Conservation (phyloP, 2,797 vertebrate genomes). For the Arrhamphus sclerolepis region DNA sequence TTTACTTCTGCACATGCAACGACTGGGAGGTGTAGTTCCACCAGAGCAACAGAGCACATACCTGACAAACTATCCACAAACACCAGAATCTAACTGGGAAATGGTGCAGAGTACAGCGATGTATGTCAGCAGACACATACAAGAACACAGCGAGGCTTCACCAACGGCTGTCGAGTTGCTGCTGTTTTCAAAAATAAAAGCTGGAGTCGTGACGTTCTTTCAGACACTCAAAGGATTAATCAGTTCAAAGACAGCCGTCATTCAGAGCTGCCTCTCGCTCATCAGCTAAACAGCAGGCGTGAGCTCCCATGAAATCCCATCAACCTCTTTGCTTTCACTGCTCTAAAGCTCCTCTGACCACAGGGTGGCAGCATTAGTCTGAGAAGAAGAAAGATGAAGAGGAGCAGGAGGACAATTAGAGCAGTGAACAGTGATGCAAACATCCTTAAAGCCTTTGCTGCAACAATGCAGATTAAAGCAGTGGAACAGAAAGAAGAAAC, state of each 20-base stretch:
- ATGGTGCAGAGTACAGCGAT: too few species aligned
- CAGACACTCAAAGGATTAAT: not conserved
- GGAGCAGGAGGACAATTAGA: not conserved
- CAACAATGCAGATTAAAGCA: constrained; percentile 45
- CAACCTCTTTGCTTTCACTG: not conserved
- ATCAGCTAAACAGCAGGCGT: not conserved
- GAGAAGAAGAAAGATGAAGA: not conserved
- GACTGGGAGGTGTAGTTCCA: too few species aligned
- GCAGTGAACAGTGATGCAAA: constrained; percentile 29
- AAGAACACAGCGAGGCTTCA: too few species aligned
- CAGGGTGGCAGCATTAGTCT: constrained; percentile 51
- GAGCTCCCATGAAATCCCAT: not conserved
- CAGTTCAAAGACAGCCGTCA: not conserved
- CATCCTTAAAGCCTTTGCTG: constrained; percentile 21
- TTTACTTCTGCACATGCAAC: too few species aligned
- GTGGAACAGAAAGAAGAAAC: constrained; percentile 24
- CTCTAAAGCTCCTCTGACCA: constrained; percentile 22
- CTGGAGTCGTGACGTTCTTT: too few species aligned
- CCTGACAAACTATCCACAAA: too few species aligned
- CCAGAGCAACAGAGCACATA: too few species aligned
- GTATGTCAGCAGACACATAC: too few species aligned
- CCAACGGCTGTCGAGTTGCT: too few species aligned
- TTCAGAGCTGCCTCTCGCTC: not conserved
- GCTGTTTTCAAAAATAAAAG: too few species aligned
- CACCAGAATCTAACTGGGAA: too few species aligned